Base-by-base conservation (phyloP, 2,888 invertebrate species). In the Corythucha ciliata region DNA sequence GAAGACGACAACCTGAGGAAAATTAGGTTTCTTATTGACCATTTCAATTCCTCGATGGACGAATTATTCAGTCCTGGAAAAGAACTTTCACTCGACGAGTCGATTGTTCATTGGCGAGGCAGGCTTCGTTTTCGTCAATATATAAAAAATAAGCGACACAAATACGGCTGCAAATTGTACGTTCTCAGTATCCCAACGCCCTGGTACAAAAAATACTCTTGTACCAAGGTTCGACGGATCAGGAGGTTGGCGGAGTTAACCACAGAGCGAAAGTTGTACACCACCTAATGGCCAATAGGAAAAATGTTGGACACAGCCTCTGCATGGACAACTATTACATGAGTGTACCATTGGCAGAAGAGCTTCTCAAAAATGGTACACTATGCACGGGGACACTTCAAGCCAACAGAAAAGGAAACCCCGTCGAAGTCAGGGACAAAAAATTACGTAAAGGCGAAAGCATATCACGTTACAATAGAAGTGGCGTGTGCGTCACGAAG, bases 311-410 rank as follows among this genome's bases (percentile, higher is more conserved):
- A 4, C 65, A 65, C 53, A 32, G 52, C 47, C 47, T 65, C 1
- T 65, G 63, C 37, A 64, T 67, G 62, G 64, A 65, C 39, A 64
- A 63, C 53, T 65, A 59, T 39, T 66, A 64, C 42, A 67, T 62
- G 29, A 62, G 60, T 3, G 62, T 60, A 52, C 53, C 42, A 32
- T 57, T 67, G 42, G 64, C 65, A 34, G 56, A 58, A 21, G 58
- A 61, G 53, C 59, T 67, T 20, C 37, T 59, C 16, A 25, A 42
- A 22, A 29, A 41, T 22, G 49, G 56, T 25, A 62, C 62, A 24
- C 66, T 67, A 52, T 65, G 64, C 54, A 68, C 67, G n/a, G 68
- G 67, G 25, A 66, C 63, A 1, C 54, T 68, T 22, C 61, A 57
- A 24, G 25, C 50, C 22, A 55, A 60, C 37, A 46, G 58, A 44